Evolutionary conservation across 2,797 vertebrate species (phyloP).

Genomic region (Taenioides sp.): DNA sequence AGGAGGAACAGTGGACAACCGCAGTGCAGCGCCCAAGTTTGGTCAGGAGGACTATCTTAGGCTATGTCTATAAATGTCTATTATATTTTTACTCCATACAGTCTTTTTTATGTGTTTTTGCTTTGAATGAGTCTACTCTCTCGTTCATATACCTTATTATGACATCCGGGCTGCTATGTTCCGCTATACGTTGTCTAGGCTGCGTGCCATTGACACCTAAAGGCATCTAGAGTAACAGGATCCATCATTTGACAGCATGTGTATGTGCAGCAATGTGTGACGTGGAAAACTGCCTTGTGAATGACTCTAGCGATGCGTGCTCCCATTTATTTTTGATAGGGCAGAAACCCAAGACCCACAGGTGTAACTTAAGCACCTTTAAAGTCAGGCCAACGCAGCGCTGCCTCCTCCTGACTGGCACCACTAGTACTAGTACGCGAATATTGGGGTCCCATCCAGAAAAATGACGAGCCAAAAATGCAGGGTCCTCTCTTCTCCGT

Average conservation of each 20-base stretch:
- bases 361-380: constrained; percentile 41
- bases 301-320: constrained; percentile 20
- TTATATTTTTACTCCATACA: too few species aligned
- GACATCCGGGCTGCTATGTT: not conserved
- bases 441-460: not conserved
- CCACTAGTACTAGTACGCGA: constrained; percentile 1
- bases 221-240: constrained; percentile 15
- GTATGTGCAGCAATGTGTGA: not conserved
- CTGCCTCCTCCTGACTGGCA: constrained; percentile 29
- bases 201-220: not conserved
- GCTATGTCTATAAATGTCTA: too few species aligned
- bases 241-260: constrained; percentile 3
- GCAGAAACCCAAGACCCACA: constrained; percentile 11
- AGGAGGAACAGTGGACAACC: too few species aligned
- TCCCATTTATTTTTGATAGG: constrained; percentile 49
- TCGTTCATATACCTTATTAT: not conserved
- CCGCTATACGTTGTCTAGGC: not conserved
- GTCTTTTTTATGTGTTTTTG: too few species aligned
- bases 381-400: constrained; percentile 27
- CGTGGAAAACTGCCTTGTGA: constrained; percentile 22
- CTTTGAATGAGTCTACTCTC: not conserved
- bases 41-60: too few species aligned
- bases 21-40: too few species aligned
- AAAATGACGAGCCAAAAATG: not conserved
- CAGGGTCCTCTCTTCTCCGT: not conserved